Evolutionary conservation across 2,113 vertebrate species (phyloP).

Genomic region (Sisor rabdophorus): DNA sequence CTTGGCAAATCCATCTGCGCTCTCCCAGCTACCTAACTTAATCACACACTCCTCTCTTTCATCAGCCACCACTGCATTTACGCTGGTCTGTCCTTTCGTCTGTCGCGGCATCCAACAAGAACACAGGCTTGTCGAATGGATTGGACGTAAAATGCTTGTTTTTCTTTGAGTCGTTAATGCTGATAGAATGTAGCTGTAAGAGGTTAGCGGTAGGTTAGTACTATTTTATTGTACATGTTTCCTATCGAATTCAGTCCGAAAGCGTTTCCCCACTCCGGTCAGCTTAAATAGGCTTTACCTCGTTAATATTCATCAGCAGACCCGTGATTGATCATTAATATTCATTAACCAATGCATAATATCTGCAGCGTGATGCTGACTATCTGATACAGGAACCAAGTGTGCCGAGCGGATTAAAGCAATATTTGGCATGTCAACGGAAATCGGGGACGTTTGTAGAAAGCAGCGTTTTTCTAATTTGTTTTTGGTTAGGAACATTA

Average conservation of each 20-base stretch:
- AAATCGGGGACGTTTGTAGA: neutral
- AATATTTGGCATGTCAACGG: neutral
- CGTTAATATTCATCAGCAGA: neutral
- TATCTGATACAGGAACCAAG: neutral
- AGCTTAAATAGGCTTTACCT: neutral
- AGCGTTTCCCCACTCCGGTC: too few relatives aligned
- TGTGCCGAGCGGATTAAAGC: neutral
- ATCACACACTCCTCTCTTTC: constrained; percentile 2
- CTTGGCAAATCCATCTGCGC: neutral
- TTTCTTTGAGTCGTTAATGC: neutral
- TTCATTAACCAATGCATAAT: neutral
- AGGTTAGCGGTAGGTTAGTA: neutral
- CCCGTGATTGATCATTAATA: constrained; percentile 6
- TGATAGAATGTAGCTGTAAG: neutral
- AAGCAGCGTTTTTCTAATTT: neutral
- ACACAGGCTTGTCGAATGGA: neutral
- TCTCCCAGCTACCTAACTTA: constrained; percentile 9
- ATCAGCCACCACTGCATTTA: neutral
- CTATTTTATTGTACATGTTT: neutral
- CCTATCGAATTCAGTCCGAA: neutral
- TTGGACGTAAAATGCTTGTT: neutral
- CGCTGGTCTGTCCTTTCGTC: neutral
- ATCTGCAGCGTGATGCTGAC: neutral
- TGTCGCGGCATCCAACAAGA: neutral
- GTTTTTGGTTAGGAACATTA: neutral